A percentile compares a stretch with the other conserved stretches of the same genome.
phyloP scores from a whole-genome alignment of 2,797 vertebrate species.

The Balearica regulorum region DNA sequence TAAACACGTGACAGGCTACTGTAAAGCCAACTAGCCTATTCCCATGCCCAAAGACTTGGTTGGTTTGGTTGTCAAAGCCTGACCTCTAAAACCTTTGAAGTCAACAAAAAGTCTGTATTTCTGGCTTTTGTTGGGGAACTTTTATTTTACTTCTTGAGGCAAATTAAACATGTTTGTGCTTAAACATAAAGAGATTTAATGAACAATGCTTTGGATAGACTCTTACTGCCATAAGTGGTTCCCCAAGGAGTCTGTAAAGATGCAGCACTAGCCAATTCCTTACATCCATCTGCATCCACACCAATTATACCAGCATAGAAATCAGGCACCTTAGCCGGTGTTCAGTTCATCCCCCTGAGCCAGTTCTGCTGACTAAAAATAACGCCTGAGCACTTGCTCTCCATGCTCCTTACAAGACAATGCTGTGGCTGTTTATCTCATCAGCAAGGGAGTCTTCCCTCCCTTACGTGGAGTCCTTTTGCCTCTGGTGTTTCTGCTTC shows the following conservation, averaged over 20 bases:
- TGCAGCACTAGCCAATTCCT: neutral
- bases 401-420: neutral
- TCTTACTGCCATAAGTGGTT: neutral
- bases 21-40: neutral
- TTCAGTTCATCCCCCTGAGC: neutral
- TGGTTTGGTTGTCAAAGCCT: neutral
- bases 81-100: neutral
- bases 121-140: neutral
- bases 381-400: neutral
- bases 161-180: neutral
- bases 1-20: neutral
- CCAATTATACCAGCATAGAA: neutral
- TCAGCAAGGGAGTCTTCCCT: neutral
- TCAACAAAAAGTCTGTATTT: neutral
- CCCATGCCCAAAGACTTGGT: neutral
- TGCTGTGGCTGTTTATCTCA: neutral
- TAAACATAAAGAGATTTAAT: neutral
- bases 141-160: neutral
- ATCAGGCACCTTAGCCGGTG: neutral
- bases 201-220: neutral
- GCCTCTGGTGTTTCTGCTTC: neutral
- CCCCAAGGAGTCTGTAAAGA: neutral
- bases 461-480: neutral
- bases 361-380: neutral
- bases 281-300: neutral